Percentiles rank a stretch among this genome's conserved stretches.
These are phyloP conservation scores for Elegia similella DNA, from an alignment of 2,888 invertebrate species.

Conservation along the genomic window DNA sequence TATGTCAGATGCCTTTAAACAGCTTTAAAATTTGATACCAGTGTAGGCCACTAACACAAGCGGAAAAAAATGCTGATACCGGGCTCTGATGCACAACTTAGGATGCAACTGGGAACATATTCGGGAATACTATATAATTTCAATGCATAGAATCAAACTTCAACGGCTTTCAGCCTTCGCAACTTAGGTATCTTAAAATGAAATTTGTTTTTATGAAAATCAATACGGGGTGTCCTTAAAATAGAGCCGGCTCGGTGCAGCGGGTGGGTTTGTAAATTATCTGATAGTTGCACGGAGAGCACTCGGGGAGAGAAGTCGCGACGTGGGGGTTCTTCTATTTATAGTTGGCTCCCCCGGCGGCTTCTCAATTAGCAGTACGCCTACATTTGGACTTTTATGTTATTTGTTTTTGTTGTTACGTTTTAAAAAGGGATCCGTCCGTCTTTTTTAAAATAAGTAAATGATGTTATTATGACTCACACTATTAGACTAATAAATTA, in stretches of 20 bases:
- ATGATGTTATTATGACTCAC: too few relatives aligned
- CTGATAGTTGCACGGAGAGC: constrained; percentile 28
- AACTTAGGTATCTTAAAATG: too few relatives aligned
- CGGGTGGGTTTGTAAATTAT: constrained; percentile 22
- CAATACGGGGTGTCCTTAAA: constrained; percentile 20
- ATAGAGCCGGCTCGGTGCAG: constrained; percentile 16
- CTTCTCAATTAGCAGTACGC: constrained; percentile 35
- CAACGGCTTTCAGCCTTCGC: too few relatives aligned
- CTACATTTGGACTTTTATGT: constrained; percentile 13
- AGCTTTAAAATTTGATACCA: too few relatives aligned
- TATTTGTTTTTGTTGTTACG: neutral
- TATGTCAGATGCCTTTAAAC: too few relatives aligned
- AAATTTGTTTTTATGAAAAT: constrained; percentile 1
- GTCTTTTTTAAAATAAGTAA: neutral
- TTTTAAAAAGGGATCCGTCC: neutral
- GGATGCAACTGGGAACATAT: too few relatives aligned
- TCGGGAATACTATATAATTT: too few relatives aligned
- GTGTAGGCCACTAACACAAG: too few relatives aligned
- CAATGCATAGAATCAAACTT: too few relatives aligned
- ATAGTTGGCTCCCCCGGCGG: constrained; percentile 31
- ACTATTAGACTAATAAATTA: too few relatives aligned
- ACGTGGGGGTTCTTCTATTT: constrained; percentile 45
- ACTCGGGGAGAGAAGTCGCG: constrained; percentile 20
- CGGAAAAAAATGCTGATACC: too few relatives aligned
- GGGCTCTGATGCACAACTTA: too few relatives aligned